A percentile compares a stretch with the other conserved stretches of the same genome.
Conservation (phyloP, 2,797 vertebrate genomes). For the Poeciliopsis paucimaculata region DNA sequence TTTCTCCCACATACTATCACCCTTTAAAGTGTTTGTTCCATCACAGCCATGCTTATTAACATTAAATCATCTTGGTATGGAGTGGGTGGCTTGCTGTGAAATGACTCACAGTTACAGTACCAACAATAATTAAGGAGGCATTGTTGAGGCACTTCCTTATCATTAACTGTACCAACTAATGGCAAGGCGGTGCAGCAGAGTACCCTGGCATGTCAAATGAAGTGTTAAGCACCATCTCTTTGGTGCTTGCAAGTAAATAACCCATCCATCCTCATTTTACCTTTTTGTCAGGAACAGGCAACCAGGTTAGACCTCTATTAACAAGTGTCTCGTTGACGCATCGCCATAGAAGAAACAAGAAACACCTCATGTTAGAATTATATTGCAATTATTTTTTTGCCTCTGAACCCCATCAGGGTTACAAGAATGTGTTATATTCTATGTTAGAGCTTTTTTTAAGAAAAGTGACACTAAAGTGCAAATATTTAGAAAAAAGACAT, state of each 20-base stretch:
- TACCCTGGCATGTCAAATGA: conserved; percentile 40
- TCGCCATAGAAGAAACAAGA: conserved; percentile 16
- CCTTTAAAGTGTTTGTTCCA: conserved; percentile 63
- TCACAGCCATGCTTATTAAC: conserved; percentile 59
- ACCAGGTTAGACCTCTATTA: conserved; percentile 39
- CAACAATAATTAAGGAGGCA: conserved; percentile 66
- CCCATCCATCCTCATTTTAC: conserved; percentile 53
- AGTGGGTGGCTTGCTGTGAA: conserved; percentile 70
- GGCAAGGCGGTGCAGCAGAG: conserved; percentile 48
- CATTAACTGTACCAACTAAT: conserved; percentile 55
- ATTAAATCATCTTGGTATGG: conserved; percentile 61
- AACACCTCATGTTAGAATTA: not conserved
- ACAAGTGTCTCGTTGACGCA: conserved; percentile 44
- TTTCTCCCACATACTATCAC: conserved; percentile 64
- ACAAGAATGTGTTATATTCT: not conserved
- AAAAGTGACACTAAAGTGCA: not conserved
- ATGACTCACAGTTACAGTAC: conserved; percentile 65
- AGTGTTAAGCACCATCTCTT: conserved; percentile 43
- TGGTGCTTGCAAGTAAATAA: conserved; percentile 45
- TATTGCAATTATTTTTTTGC: not conserved
- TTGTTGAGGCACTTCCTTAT: conserved; percentile 55
- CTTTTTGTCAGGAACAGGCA: conserved; percentile 52
- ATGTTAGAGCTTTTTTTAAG: not conserved
- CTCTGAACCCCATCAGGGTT: not conserved
- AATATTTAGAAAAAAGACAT: not conserved